Percentiles rank a stretch among this genome's conserved stretches.
Conservation (phyloP, 2,888 invertebrate species). For the Ischnura elegans region DNA sequence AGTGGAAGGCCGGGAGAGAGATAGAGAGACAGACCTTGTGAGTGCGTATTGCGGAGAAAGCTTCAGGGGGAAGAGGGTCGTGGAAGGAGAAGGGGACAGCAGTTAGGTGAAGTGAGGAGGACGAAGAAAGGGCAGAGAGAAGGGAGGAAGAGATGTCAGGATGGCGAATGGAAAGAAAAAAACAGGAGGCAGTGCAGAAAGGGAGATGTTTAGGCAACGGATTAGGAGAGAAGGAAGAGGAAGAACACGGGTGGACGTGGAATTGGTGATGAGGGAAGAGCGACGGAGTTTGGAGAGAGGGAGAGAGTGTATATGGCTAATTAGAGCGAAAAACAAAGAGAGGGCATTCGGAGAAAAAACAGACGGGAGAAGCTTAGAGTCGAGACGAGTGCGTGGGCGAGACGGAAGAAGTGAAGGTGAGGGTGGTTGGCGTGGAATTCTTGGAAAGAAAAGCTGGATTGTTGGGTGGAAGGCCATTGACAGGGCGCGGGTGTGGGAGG, state of each 20-base stretch:
- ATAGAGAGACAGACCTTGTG: background rate
- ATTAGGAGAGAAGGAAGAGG: background rate
- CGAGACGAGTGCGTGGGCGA: background rate
- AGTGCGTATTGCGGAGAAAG: background rate
- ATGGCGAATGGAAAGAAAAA: background rate
- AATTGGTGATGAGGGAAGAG: constrained; percentile 6
- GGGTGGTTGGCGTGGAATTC: background rate
- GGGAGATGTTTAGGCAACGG: constrained; percentile 14
- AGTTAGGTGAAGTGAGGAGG: background rate
- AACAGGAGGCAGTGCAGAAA: background rate
- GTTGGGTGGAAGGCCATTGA: background rate
- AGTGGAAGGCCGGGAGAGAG: background rate
- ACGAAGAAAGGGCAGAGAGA: background rate
- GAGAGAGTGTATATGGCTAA: constrained; percentile 16
- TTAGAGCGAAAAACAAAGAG: constrained; percentile 31
- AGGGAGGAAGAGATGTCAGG: background rate
- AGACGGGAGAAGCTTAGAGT: background rate
- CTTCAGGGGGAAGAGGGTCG: background rate
- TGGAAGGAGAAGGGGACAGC: background rate
- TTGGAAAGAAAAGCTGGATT: background rate
- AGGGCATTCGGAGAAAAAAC: background rate
- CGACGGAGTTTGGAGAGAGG: background rate
- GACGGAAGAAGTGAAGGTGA: background rate
- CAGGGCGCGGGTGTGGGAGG: background rate
- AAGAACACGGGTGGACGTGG: background rate